Base-by-base conservation (phyloP, 2,113 vertebrate species). In the Istiophorus platypterus region DNA sequence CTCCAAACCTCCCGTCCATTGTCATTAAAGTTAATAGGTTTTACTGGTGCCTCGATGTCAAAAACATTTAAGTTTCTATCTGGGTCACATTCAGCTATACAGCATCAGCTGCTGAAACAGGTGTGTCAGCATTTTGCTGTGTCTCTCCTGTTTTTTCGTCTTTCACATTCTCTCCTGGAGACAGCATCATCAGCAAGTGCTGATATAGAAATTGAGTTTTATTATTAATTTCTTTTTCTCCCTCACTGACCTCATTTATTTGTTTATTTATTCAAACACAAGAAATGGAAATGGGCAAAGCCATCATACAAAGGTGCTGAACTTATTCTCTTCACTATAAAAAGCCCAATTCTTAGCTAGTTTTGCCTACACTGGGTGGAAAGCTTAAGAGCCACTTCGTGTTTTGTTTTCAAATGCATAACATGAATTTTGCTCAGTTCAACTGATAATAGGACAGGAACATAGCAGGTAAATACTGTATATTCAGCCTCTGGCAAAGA, bases 21-120 rank as follows among this genome's bases (percentile, higher is more conserved):
- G 86, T 90, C 67, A 27, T 78, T 29, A 64, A 59, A 86, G 85
- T 87, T 89, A 88, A 86, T 88, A 78, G 79, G 81, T 88, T 85
- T 84, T 82, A 90, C 76, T 69, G 56, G 37, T 27, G 72, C 77
- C 74, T 86, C 58, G 54, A 76, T 42, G 26, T 73, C 29, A 7
- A 34, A 75, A 67, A 68, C 57, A 58, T 82, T 68, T 65, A 34
- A n/a, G 52, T 73, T 49, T 72, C 22, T 81, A 37, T 90, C 81
- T 86, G 68, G 76, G 81, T 85, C 82, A 76, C 3, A 18, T 68
- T 85, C 61, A 18, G 15, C 52, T 31, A 39, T 64, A 59, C 56
- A 2, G 70, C 29, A 56, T 86, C 78, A 81, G 84, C 73, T 58
- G 27, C 72, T 27, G 54, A 66, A 81, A 87, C 69, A 56, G 77